Evolutionary conservation across 2,113 vertebrate species (phyloP).

Genomic region (Aegotheles bennettii): DNA sequence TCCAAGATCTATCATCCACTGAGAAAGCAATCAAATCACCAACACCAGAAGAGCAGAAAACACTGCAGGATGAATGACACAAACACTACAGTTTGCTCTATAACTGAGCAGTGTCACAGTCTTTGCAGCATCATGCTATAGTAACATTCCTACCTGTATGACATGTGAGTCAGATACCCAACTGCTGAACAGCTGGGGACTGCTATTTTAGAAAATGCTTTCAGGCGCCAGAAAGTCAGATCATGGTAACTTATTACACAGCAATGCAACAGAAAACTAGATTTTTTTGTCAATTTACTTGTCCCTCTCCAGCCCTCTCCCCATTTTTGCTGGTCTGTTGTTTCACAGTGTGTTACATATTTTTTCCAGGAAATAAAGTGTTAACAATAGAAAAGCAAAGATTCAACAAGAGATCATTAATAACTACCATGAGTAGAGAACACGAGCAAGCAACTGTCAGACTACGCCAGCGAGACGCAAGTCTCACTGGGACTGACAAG

Average conservation of each 20-base stretch:
- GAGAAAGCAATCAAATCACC: not conserved
- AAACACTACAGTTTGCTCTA: not conserved
- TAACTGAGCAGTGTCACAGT: not conserved
- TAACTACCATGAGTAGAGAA: not conserved
- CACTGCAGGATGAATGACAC: not conserved
- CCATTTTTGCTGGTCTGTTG: not conserved
- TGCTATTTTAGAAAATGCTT: not conserved
- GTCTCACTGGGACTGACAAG: not conserved
- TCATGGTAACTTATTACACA: not conserved
- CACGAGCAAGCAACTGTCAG: not conserved
- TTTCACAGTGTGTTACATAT: not conserved
- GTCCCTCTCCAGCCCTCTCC: not conserved
- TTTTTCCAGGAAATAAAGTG: not conserved
- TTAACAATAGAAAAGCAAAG: slow-evolving; percentile 19
- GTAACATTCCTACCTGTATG: not conserved
- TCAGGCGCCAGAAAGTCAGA: slow-evolving; percentile 27
- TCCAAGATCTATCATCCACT: not conserved
- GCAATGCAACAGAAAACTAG: not conserved
- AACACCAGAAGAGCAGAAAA: not conserved
- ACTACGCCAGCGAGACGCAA: not conserved
- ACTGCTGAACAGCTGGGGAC: not conserved
- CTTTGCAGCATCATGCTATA: not conserved
- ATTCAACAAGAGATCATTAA: not conserved
- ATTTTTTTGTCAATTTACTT: not conserved
- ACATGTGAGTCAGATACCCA: not conserved